Evolutionary conservation across 2,113 vertebrate species (phyloP).

Genomic region (western clawed frog (Xenopus tropicalis)): DNA sequence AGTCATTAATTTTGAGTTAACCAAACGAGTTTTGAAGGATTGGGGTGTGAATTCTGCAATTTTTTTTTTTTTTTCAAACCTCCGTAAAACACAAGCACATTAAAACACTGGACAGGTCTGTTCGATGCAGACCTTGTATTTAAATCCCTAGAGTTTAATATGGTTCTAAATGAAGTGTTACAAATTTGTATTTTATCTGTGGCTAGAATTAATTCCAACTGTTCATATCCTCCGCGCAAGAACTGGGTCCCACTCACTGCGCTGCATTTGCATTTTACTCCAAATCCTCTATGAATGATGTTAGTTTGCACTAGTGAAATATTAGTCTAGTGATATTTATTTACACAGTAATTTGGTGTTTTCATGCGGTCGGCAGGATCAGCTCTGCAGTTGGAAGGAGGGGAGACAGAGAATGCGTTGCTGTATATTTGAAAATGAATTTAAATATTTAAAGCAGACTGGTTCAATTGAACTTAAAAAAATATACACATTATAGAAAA

Average conservation of each 20-base stretch:
- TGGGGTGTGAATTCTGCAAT: conserved; percentile 47
- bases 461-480: no score
- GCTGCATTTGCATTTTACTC: not conserved
- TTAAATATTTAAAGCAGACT: no score
- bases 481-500: no score
- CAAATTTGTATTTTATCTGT: conserved; percentile 62
- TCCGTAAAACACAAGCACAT: conserved; percentile 43
- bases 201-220: conserved; percentile 63
- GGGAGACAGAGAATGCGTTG: not conserved
- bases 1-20: conserved; percentile 70
- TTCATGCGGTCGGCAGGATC: not conserved
- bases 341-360: not conserved
- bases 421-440: no score
- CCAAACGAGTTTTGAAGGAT: conserved; percentile 58
- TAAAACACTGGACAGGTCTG: conserved; percentile 56
- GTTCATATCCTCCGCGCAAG: conserved; percentile 48
- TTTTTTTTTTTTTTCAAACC: conserved; percentile 41
- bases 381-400: not conserved
- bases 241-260: conserved; percentile 38
- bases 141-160: conserved; percentile 60
- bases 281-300: not conserved
- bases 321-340: not conserved
- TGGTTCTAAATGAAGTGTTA: conserved; percentile 68
- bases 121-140: conserved; percentile 58
- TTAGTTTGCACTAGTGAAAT: not conserved